Conservation (phyloP, 1,140 invertebrate genomes). For the Bombus balteatus region DNA sequence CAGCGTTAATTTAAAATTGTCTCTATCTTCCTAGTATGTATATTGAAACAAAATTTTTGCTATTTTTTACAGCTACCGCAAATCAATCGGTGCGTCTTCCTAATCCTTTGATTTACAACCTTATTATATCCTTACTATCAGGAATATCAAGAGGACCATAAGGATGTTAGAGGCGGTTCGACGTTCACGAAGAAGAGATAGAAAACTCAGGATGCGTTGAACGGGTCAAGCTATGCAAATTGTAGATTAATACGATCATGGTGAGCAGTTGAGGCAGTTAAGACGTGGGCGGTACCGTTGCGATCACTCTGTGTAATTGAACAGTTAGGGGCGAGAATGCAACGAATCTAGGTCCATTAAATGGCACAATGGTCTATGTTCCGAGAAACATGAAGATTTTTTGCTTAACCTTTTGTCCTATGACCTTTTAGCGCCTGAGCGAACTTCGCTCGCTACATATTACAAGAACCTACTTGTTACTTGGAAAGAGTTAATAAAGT, state of each 20-base stretch:
- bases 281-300: constrained; percentile 17
- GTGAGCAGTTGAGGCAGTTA: constrained; percentile 21
- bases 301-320: constrained; percentile 39
- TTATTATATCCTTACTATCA: not conserved
- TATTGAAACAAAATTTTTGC: too few species aligned
- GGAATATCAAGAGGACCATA: not conserved
- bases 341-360: constrained; percentile 13
- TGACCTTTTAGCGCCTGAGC: too few species aligned
- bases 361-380: not conserved
- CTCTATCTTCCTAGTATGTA: too few species aligned
- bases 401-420: not conserved
- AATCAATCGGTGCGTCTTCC: not conserved
- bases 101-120: not conserved
- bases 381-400: not conserved
- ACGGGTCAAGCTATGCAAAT: constrained; percentile 42
- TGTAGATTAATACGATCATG: constrained; percentile 36
- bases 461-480: too few species aligned
- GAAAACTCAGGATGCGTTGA: not conserved
- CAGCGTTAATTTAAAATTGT: too few species aligned
- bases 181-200: not conserved
- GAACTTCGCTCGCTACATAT: too few species aligned
- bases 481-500: not conserved
- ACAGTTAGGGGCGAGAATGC: constrained; percentile 18
- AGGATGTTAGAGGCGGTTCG: not conserved
- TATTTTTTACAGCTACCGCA: too few species aligned